Base-by-base conservation (phyloP, 2,888 invertebrate species). In the Linyphia triangularis region DNA sequence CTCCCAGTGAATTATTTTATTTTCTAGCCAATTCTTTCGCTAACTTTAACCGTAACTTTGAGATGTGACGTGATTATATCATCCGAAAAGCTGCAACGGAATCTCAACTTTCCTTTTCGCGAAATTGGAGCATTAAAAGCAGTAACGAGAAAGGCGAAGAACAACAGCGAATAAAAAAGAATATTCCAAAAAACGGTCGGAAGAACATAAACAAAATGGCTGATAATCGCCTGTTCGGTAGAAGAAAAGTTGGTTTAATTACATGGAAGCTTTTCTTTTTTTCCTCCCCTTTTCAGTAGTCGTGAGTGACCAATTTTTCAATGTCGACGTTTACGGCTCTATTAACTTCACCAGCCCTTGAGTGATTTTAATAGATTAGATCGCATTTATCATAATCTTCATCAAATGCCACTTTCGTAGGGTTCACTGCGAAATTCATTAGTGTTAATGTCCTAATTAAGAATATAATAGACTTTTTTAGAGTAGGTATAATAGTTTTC, bases 51-150 rank as follows among this genome's bases (percentile, higher is more conserved):
- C 37, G 75, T 77, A 77, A 77, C 77, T 77, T 77, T 61, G 24
- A 40, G 77, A 63, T 61, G 61, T 77, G 40, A 77, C 77, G 24
- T 63, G 77, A 77, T 77, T 77, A 77, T 40, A 77, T 77, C 77
- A 16, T 16, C 77, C 63, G 22, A 61, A 77, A 57, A 13, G 22
- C 19, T 37, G 73, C 40, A 77, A 77, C 61, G 61, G 40, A 77
- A 77, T 77, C 33, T 63, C 61, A 77, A 77, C 77, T 77, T 77
- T 77, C 61, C 63, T 24, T 40, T 77, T 63, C 63, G n/a, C 13
- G 63, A 37, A 22, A 63, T 63, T 24, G 30, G 26, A 37, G 63
- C 37, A 37, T 10, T 37, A 77, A 77, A 77, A 37, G 61, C 37
- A 61, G 61, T 73, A 59, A 73, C 73, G 73, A 73, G 28, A 19